phyloP scores from a whole-genome alignment of 2,797 vertebrate species.

The Prionace glauca region DNA sequence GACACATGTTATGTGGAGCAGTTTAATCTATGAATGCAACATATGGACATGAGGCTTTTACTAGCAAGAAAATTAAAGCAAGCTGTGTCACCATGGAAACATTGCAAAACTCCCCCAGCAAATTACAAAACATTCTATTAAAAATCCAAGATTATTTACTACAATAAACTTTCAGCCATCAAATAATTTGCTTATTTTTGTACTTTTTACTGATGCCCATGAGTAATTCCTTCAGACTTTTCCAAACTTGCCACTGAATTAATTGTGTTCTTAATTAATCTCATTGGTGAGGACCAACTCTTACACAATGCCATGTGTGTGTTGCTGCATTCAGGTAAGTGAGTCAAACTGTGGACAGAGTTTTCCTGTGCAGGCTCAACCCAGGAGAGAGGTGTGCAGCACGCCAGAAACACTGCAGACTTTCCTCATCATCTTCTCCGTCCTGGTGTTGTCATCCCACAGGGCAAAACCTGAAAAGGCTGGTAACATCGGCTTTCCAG shows the following conservation, averaged over 20 bases:
- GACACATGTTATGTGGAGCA: not conserved
- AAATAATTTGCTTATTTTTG: not conserved
- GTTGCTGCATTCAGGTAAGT: not conserved
- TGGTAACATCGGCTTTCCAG: too few relatives aligned
- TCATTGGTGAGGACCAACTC: not conserved
- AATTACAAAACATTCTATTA: conserved; percentile 10
- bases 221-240: not conserved
- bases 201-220: not conserved
- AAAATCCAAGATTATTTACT: not conserved
- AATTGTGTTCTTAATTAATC: not conserved
- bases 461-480: too few relatives aligned
- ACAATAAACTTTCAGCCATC: not conserved
- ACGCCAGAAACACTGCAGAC: too few relatives aligned
- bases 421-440: too few relatives aligned
- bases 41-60: not conserved
- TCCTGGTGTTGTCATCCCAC: too few relatives aligned
- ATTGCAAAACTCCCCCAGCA: not conserved
- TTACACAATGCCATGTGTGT: too few relatives aligned
- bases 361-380: too few relatives aligned
- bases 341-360: too few relatives aligned
- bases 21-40: not conserved
- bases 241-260: not conserved
- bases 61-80: conserved; percentile 2
- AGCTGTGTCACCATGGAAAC: conserved; percentile 14
- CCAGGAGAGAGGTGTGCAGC: too few relatives aligned